phyloP scores from a whole-genome alignment of 2,888 invertebrate genomes.

The Oxyteleia sp. region DNA sequence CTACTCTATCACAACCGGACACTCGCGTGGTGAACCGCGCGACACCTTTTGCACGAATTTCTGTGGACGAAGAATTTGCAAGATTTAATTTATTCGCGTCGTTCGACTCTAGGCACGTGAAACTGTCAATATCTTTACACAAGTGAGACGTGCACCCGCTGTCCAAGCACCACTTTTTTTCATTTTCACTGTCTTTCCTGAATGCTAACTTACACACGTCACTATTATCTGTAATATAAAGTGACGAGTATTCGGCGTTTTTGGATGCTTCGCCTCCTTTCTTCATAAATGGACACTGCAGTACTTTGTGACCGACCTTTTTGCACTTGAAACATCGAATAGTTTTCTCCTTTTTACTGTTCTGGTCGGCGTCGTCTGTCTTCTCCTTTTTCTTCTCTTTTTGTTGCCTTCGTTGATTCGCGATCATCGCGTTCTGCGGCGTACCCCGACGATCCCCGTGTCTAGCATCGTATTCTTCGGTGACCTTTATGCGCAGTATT shows the following conservation, averaged over 20 bases:
- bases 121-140: slow-evolving; percentile 46
- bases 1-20: background rate
- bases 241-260: background rate
- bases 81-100: slow-evolving; percentile 12
- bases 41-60: slow-evolving; percentile 35
- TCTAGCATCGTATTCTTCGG: slow-evolving; percentile 9
- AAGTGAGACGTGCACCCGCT: slow-evolving; percentile 65
- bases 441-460: background rate
- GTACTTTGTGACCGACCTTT: slow-evolving; percentile 8
- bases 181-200: background rate
- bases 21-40: slow-evolving; percentile 23
- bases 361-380: too few relatives aligned
- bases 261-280: background rate
- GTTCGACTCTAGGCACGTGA: slow-evolving; percentile 4
- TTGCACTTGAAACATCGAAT: slow-evolving; percentile 19
- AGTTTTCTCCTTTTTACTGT: background rate
- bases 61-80: slow-evolving; percentile 10
- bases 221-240: background rate
- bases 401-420: too few relatives aligned
- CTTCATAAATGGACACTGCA: slow-evolving; percentile 5
- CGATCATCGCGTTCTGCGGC: background rate
- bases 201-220: background rate
- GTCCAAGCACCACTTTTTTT: slow-evolving; percentile 37
- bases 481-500: too few relatives aligned
- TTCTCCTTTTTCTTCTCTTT: too few relatives aligned